These are phyloP conservation scores for Calephelis virginiensis DNA, from an alignment of 1,140 invertebrate genomes.

Conservation along the genomic window DNA sequence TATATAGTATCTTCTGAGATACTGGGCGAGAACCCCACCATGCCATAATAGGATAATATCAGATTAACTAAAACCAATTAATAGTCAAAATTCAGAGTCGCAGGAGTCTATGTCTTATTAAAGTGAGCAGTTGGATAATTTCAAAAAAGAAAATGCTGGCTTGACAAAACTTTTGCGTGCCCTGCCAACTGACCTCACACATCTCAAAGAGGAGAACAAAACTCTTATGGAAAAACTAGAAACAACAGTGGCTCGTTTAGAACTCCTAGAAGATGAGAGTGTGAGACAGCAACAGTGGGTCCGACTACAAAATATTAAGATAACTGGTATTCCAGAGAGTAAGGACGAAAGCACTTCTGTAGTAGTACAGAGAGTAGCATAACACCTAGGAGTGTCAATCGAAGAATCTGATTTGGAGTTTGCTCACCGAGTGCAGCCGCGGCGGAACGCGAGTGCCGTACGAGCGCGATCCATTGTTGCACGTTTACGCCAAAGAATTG, in stretches of 20 bases:
- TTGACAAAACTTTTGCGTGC: slow-evolving; percentile 8
- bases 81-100: background rate
- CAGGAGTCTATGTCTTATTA: slow-evolving; percentile 9
- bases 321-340: slow-evolving; percentile 21
- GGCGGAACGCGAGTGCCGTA: slow-evolving; percentile 17
- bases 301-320: slow-evolving; percentile 24
- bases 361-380: slow-evolving; percentile 15
- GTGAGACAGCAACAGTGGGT: slow-evolving; percentile 28
- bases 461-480: slow-evolving; percentile 25
- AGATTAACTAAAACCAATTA: slow-evolving; percentile 4
- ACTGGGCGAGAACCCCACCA: too few species aligned
- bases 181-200: background rate
- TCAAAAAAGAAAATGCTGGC: slow-evolving; percentile 18
- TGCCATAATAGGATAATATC: slow-evolving; percentile 15
- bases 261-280: slow-evolving; percentile 16
- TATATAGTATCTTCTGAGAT: too few species aligned
- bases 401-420: slow-evolving; percentile 24
- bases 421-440: slow-evolving; percentile 28
- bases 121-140: background rate
- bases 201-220: slow-evolving; percentile 22
- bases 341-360: slow-evolving; percentile 14
- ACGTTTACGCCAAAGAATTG: slow-evolving; percentile 19
- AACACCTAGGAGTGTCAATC: slow-evolving; percentile 13
- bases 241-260: background rate
- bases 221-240: slow-evolving; percentile 9